A percentile compares a stretch with the other conserved stretches of the same genome.
phyloP scores from a whole-genome alignment of 2,113 vertebrate genomes.

The Garra rufa region DNA sequence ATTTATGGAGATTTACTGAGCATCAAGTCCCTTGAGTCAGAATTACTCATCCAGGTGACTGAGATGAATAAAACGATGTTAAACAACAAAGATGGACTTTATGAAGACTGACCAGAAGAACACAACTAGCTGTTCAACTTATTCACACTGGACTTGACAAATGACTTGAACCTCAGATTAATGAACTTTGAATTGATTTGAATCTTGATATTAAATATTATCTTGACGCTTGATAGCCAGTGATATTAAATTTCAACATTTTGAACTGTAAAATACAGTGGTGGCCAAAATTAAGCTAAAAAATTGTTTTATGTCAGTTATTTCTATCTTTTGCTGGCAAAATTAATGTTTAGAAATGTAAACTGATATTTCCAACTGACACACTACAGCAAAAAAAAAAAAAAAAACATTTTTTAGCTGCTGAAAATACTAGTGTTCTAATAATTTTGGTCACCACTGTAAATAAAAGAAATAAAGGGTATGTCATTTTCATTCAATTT shows the following conservation, averaged over 20 bases:
- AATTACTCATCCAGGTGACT: neutral
- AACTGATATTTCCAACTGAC: no score
- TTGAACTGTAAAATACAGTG: slow-evolving; percentile 43
- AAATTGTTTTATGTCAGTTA: no score
- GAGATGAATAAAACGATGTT: neutral
- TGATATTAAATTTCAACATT: neutral
- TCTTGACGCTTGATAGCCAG: neutral
- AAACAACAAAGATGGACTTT: neutral
- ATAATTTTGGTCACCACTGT: no score
- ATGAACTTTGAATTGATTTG: neutral
- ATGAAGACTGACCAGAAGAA: neutral
- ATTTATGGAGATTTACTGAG: neutral
- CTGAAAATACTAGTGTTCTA: no score
- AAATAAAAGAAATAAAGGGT: no score
- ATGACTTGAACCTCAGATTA: neutral
- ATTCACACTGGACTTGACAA: neutral
- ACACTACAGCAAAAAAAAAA: no score
- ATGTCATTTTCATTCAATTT: no score
- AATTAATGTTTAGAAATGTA: no score
- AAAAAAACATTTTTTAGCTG: no score
- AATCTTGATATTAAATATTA: neutral
- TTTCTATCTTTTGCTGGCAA: no score
- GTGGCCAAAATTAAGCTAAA: no score
- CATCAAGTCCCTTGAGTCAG: neutral
- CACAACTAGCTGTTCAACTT: neutral